Evolutionary conservation across 2,113 vertebrate genomes (phyloP).

Genomic region (Amphiprion percula): DNA sequence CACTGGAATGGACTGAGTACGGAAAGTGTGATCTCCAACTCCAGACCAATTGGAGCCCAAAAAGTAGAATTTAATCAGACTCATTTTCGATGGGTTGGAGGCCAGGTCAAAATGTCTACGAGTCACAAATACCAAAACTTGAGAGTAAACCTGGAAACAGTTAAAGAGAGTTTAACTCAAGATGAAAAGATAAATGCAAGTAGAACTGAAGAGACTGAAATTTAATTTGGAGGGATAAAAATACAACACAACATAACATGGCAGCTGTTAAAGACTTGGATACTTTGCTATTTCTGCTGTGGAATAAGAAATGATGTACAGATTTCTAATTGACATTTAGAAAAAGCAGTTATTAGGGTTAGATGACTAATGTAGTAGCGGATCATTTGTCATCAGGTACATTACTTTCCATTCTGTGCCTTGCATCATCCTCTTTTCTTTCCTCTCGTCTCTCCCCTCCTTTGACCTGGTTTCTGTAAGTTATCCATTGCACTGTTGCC

Average conservation of each 20-base stretch:
- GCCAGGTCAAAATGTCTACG: neutral
- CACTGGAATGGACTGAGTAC: neutral
- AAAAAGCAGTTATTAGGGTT: no score
- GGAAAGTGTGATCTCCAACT: neutral
- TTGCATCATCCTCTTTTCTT: neutral
- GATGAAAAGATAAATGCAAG: neutral
- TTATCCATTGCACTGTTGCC: conserved; percentile 23
- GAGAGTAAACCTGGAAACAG: neutral
- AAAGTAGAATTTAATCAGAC: neutral
- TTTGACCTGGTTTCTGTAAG: conserved; percentile 17
- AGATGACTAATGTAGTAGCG: no score
- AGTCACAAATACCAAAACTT: conserved; percentile 5
- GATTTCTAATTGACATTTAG: no score
- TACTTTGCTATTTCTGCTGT: neutral
- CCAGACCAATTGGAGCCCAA: conserved; percentile 16
- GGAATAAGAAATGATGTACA: neutral
- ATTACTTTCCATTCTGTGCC: neutral
- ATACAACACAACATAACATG: neutral
- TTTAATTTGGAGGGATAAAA: neutral
- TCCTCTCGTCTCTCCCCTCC: neutral
- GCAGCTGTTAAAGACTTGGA: neutral
- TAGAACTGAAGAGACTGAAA: neutral
- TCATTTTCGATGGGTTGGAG: conserved; percentile 2
- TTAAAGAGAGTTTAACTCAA: neutral
- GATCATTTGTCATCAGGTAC: neutral